Evolutionary conservation across 2,113 vertebrate species (phyloP).

Genomic region (Lanius ludovicianus): DNA sequence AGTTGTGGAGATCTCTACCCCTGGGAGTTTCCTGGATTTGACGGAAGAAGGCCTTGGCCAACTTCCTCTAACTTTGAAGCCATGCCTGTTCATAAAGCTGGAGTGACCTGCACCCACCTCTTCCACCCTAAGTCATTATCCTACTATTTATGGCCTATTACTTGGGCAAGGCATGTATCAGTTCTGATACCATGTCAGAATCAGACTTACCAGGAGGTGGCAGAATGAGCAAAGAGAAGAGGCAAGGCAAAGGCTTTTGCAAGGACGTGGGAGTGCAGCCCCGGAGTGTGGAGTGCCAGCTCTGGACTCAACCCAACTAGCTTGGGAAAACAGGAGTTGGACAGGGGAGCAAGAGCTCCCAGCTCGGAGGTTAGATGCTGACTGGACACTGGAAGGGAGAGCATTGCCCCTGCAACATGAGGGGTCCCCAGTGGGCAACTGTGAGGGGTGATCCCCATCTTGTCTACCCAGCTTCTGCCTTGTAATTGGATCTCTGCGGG

Average conservation of each 20-base stretch:
- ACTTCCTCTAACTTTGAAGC: not conserved
- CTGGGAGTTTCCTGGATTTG: not conserved
- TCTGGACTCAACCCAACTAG: not conserved
- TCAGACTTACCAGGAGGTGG: conserved; percentile 65
- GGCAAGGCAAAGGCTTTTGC: not conserved
- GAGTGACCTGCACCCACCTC: not conserved
- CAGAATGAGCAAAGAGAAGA: conserved; percentile 11
- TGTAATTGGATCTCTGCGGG: rapidly evolving
- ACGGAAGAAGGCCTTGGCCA: not conserved
- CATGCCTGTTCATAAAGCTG: not conserved
- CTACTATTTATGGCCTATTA: not conserved
- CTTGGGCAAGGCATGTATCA: rapidly evolving
- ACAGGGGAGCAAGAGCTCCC: not conserved
- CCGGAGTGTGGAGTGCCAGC: not conserved
- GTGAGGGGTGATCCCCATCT: not conserved
- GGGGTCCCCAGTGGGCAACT: not conserved
- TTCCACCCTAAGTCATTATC: not conserved
- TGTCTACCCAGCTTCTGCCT: not conserved
- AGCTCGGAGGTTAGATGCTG: not conserved
- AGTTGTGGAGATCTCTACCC: not conserved
- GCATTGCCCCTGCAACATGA: not conserved
- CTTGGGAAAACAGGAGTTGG: not conserved
- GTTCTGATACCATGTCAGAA: not conserved
- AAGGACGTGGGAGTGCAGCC: rapidly evolving
- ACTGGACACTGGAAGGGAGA: not conserved